Conservation (phyloP, 2,888 invertebrate genomes). For the Sisyra nigra region DNA sequence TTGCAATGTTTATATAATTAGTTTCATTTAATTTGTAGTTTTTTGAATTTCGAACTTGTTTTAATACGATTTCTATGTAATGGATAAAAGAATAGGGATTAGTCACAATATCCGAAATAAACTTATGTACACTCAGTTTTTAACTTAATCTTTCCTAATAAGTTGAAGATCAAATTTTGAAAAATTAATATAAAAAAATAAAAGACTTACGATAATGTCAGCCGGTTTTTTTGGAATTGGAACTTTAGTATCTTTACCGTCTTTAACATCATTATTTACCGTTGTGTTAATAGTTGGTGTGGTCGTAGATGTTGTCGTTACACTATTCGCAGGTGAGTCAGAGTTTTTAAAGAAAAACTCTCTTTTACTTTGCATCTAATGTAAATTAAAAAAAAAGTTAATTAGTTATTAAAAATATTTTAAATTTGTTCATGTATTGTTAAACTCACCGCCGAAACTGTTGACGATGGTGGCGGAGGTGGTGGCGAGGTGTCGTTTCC, state of each 20-base stretch:
- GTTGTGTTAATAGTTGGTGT: conserved; percentile 13
- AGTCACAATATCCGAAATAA: too few relatives aligned
- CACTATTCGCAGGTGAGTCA: conserved; percentile 23
- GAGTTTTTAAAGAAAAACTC: conserved; percentile 74
- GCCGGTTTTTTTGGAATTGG: conserved; percentile 5
- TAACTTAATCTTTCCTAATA: too few relatives aligned
- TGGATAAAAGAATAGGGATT: too few relatives aligned
- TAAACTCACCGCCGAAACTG: conserved; percentile 33
- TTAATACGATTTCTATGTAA: too few relatives aligned
- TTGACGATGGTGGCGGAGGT: conserved; percentile 28
- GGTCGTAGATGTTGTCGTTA: conserved; percentile 18
- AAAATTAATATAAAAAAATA: background rate
- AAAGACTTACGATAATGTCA: conserved; percentile 5
- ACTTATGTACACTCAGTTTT: too few relatives aligned
- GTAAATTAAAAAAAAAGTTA: conserved; percentile 16
- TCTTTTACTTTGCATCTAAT: conserved; percentile 67
- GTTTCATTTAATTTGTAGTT: too few relatives aligned
- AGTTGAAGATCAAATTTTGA: too few relatives aligned
- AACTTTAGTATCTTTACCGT: conserved; percentile 7
- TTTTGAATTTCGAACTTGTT: too few relatives aligned
- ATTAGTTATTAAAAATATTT: background rate
- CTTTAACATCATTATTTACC: conserved; percentile 1
- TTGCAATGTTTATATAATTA: too few relatives aligned
- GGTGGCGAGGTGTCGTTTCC: conserved; percentile 19
- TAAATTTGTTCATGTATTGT: conserved; percentile 15